Conservation (phyloP, 2,113 vertebrate genomes). For the Spermophilus dauricus region DNA sequence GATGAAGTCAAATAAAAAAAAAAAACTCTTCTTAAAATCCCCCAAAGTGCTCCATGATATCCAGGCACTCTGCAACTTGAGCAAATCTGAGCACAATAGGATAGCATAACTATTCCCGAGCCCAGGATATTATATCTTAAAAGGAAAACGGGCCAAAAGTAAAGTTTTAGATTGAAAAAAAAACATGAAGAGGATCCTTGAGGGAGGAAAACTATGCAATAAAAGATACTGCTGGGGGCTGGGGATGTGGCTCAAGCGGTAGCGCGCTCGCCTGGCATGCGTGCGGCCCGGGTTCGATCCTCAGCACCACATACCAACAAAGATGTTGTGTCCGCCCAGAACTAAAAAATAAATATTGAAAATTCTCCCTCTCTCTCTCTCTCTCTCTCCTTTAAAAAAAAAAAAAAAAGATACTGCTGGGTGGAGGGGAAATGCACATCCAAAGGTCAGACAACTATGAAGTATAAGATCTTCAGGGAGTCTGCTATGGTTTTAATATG, state of each 20-base stretch:
- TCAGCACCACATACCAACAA: no score
- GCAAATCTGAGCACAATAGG: conserved; percentile 13
- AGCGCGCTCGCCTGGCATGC: no score
- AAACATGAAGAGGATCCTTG: neutral
- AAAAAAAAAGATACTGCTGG: no score
- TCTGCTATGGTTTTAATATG: neutral
- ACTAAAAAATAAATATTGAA: no score
- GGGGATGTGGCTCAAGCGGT: no score
- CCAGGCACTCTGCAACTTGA: neutral
- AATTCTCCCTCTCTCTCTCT: no score
- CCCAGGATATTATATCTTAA: neutral
- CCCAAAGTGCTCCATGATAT: neutral
- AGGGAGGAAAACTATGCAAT: neutral
- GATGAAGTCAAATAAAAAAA: conserved; percentile 3
- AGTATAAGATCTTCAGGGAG: neutral
- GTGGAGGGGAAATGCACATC: neutral
- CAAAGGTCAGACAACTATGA: neutral
- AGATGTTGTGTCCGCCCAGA: no score
- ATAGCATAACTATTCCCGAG: neutral
- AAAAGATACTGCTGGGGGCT: neutral
- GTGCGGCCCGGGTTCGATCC: no score
- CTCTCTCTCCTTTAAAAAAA: no score
- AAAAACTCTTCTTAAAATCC: neutral
- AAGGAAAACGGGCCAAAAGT: neutral
- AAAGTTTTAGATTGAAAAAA: neutral